Percentiles rank a stretch among this genome's conserved stretches.
These are phyloP conservation scores for Chelonus formosanus DNA, from an alignment of 2,888 invertebrate genomes.

Conservation along the genomic window DNA sequence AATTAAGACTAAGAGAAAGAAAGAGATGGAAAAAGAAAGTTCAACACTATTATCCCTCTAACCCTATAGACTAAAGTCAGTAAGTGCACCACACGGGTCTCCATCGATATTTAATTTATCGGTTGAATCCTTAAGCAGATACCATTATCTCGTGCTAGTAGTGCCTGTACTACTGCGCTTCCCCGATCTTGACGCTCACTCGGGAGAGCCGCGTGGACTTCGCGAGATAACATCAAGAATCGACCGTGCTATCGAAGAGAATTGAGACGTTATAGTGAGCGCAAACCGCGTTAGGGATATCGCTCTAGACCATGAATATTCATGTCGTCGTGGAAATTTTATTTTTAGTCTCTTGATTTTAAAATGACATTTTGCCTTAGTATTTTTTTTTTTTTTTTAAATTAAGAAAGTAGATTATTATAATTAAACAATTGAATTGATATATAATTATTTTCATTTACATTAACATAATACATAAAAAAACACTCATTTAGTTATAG, in stretches of 20 bases:
- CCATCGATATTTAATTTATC: constrained; percentile 54
- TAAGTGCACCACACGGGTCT: neutral
- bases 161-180: constrained; percentile 31
- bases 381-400: neutral
- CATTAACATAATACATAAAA: neutral
- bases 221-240: constrained; percentile 28
- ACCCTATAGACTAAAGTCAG: neutral
- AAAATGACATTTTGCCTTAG: neutral
- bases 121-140: constrained; percentile 50
- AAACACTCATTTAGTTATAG: no score
- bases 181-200: constrained; percentile 33
- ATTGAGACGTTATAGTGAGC: constrained; percentile 33
- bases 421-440: no score
- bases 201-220: constrained; percentile 8
- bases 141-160: constrained; percentile 46
- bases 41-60: constrained; percentile 10
- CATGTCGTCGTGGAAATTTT: constrained; percentile 14
- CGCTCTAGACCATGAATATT: constrained; percentile 21
- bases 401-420: no score
- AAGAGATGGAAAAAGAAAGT: neutral
- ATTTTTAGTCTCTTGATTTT: no score
- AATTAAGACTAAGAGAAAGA: constrained; percentile 17
- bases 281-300: neutral
- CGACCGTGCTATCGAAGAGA: constrained; percentile 34
- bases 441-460: no score